These are phyloP conservation scores for Cataglyphis albicans DNA, from an alignment of 2,888 invertebrate species.

Conservation along the genomic window DNA sequence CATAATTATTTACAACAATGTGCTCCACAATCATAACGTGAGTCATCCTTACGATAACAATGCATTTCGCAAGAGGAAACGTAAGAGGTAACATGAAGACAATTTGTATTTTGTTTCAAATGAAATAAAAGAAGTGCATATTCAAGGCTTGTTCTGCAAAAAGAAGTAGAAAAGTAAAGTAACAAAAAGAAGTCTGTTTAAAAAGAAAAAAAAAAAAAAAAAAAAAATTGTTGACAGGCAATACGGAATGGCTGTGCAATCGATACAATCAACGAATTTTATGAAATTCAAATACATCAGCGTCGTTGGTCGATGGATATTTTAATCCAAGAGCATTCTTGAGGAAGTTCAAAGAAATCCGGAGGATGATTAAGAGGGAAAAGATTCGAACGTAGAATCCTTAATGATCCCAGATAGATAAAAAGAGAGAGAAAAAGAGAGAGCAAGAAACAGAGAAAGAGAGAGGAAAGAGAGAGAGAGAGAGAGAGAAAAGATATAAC, in stretches of 20 bases:
- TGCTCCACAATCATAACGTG: not conserved
- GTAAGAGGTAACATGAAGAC: not conserved
- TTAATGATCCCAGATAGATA: slow-evolving; percentile 27
- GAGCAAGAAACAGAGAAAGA: too few relatives aligned
- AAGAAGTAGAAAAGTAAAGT: not conserved
- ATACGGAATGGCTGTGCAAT: not conserved
- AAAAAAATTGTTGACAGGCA: not conserved
- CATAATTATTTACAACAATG: slow-evolving; percentile 26
- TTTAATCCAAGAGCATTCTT: slow-evolving; percentile 37
- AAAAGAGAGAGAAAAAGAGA: slow-evolving; percentile 9
- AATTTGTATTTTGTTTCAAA: not conserved
- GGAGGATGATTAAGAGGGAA: slow-evolving; percentile 49
- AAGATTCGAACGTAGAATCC: slow-evolving; percentile 9
- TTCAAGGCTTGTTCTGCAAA: not conserved
- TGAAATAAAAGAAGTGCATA: not conserved
- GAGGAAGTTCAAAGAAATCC: slow-evolving; percentile 32
- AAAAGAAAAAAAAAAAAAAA: not conserved
- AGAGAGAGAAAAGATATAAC: slow-evolving; percentile 9
- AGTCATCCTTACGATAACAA: not conserved
- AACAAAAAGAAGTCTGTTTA: not conserved
- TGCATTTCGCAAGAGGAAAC: not conserved
- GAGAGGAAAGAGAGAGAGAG: not conserved
- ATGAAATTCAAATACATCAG: slow-evolving; percentile 35
- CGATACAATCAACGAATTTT: slow-evolving; percentile 9
- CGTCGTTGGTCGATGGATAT: slow-evolving; percentile 49